Evolutionary conservation across 2,113 vertebrate species (phyloP), one percentile per base, ranked within the genome.

Genomic region (Pica pica): DNA sequence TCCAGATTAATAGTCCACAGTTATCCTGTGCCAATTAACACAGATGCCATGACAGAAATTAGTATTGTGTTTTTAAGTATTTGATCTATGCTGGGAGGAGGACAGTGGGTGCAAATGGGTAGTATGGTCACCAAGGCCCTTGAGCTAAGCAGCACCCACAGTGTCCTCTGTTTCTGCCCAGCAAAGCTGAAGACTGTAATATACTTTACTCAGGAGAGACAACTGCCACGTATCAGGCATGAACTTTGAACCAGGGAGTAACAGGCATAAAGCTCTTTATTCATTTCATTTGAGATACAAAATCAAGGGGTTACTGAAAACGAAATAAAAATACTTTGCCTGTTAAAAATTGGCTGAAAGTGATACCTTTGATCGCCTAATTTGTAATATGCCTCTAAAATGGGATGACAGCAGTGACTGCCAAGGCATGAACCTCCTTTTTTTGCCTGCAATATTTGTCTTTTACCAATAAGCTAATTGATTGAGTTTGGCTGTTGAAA

Each of bases 341-440:
- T 70, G 46, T 83, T 74, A 86, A 69, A 95, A 94, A 94, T 28
- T 86, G 68, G 33, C 50, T 80, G 64, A 93, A 89, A 90, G 50
- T 20, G 33, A 50, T 83, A 77, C 39, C 42, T 94, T 83, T 86
- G 49, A 56, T 65, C 80, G 56, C 73, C 76, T 90, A 46, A 49
- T 83, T 87, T 83, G 64, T 81, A 89, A 47, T 18, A n/a, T 31
- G 13, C 39, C 26, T 83, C 63, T 78, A 83, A 89, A 30, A 52
- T 22, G 47, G 17, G 13, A 78, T 89, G 93, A 93, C 89, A 94
- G 60, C 56, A 78, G 56, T 47, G 73, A 68, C 56, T 89, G 56
- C 44, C 68, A 56, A 87, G 65, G 56, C 2, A 1, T 64, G 39
- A 30, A 37, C 42, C 50, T 81, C 39, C 18, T 63, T 63, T 88